These are phyloP conservation scores for Choloepus hoffmanni DNA, from an alignment of 2,113 vertebrate genomes.

Conservation along the genomic window DNA sequence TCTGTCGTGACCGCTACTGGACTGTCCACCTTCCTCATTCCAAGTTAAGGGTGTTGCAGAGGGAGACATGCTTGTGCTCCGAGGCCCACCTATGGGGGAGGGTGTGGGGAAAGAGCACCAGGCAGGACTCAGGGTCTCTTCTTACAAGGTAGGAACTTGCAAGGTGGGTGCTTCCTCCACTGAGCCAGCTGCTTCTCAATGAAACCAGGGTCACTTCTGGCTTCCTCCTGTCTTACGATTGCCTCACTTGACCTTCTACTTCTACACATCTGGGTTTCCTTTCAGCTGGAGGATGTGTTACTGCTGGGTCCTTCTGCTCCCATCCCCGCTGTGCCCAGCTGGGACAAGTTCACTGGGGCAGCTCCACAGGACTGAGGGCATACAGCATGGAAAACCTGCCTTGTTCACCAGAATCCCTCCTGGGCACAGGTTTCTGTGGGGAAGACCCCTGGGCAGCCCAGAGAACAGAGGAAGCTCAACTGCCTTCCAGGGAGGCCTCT, in stretches of 20 bases:
- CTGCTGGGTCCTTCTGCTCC: neutral
- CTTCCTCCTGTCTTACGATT: rapidly evolving
- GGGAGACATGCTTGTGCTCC: neutral
- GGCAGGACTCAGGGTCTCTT: neutral
- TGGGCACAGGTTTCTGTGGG: neutral
- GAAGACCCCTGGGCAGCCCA: neutral
- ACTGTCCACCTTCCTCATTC: neutral
- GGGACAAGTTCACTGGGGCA: neutral
- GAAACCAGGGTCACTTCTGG: neutral
- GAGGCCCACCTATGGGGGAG: rapidly evolving
- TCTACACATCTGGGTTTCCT: neutral
- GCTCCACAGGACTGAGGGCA: neutral
- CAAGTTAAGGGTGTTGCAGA: neutral
- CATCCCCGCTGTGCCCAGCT: neutral
- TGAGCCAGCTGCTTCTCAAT: neutral
- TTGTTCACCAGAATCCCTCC: rapidly evolving
- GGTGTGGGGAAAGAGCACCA: neutral
- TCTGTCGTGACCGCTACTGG: neutral
- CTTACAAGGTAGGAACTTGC: neutral
- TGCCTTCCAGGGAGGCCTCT: too few species aligned
- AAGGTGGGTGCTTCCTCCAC: neutral
- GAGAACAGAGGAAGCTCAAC: neutral
- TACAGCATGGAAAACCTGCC: neutral
- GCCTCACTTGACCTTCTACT: too few species aligned
- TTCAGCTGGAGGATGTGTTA: neutral